Conservation (phyloP, 2,888 invertebrate genomes). For the Orgyia antiqua region DNA sequence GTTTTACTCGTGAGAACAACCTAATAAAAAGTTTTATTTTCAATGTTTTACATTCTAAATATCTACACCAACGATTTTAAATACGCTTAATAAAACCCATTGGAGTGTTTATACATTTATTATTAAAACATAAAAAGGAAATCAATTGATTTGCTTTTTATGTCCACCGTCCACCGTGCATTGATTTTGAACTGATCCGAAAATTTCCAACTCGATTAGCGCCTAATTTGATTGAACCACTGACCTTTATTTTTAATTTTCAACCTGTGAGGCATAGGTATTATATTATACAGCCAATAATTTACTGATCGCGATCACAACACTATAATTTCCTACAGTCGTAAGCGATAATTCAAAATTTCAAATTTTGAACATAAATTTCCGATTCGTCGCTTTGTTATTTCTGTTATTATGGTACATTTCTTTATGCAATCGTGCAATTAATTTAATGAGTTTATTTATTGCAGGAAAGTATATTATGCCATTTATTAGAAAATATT, state of each 20-base stretch:
- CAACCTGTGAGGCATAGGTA: conserved; percentile 5
- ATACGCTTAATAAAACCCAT: no score
- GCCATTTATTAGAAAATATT: no score
- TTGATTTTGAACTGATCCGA: conserved; percentile 20
- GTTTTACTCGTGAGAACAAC: conserved; percentile 15
- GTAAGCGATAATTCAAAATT: conserved; percentile 6
- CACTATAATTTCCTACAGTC: conserved; percentile 18
- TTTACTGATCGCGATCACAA: conserved; percentile 8
- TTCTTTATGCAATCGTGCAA: no score
- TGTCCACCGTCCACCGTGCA: no score
- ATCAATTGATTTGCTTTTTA: no score
- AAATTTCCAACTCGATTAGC: conserved; percentile 27
- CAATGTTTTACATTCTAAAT: no score
- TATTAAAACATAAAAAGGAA: no score
- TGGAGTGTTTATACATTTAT: no score
- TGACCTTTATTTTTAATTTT: conserved; percentile 20
- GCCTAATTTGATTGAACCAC: conserved; percentile 10
- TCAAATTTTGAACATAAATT: conserved; percentile 6
- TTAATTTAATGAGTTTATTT: no score
- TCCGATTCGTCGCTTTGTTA: conserved; percentile 18
- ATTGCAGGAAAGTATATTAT: no score
- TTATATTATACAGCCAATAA: conserved; percentile 4
- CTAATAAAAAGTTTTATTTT: background rate
- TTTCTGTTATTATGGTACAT: conserved; percentile 19
- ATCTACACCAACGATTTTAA: no score